Conservation (phyloP, 1,140 invertebrate genomes). For the Phenacoccus solenopsis region DNA sequence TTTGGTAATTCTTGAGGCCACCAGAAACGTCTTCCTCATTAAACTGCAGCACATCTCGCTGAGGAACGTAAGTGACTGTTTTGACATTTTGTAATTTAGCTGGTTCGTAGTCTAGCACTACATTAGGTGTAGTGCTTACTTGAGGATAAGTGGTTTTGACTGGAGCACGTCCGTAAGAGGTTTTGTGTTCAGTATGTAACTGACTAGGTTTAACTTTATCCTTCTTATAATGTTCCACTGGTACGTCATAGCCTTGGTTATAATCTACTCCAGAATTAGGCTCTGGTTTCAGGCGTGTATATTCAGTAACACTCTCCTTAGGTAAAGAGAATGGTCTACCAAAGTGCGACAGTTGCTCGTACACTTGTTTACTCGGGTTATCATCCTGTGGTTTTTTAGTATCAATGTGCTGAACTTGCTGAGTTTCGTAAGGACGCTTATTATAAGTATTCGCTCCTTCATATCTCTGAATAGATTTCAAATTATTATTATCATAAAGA, state of each 20-base stretch:
- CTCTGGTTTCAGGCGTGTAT: neutral
- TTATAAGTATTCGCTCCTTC: neutral
- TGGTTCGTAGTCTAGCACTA: neutral
- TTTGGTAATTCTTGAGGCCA: neutral
- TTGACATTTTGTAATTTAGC: neutral
- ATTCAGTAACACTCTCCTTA: neutral
- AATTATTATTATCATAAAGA: neutral
- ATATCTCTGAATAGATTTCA: neutral
- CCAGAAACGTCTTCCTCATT: neutral
- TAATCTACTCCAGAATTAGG: neutral
- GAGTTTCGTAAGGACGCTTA: neutral
- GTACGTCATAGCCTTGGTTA: neutral
- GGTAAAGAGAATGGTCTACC: constrained; percentile 24
- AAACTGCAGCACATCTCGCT: neutral
- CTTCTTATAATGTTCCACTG: neutral
- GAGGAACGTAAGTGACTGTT: neutral
- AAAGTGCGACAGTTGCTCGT: constrained; percentile 25
- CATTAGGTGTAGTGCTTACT: neutral
- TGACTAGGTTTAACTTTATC: constrained; percentile 5
- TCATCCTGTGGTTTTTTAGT: neutral
- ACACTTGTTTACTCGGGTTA: constrained; percentile 22
- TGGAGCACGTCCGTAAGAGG: neutral
- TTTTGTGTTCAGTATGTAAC: neutral
- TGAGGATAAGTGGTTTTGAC: neutral
- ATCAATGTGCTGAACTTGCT: neutral